phyloP scores from a whole-genome alignment of 2,113 vertebrate species.

The Grammatotria lemairii region DNA sequence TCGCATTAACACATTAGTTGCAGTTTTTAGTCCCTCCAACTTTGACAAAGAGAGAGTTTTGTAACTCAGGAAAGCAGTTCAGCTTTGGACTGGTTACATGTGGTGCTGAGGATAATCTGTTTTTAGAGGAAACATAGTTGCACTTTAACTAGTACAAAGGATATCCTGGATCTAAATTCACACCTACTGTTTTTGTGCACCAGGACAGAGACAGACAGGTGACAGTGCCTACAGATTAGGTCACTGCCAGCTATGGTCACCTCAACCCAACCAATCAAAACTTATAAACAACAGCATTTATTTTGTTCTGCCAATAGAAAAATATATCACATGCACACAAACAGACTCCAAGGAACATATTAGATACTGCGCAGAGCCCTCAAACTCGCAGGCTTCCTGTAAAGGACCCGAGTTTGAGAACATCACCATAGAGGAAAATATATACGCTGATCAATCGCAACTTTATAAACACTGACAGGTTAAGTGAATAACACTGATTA shows the following conservation, averaged over 20 bases:
- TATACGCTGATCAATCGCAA: not conserved
- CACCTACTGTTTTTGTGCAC: not conserved
- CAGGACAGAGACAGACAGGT: not conserved
- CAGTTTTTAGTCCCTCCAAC: not conserved
- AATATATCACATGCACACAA: not conserved
- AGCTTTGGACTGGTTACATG: not conserved
- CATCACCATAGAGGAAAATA: not conserved
- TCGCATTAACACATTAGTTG: not conserved
- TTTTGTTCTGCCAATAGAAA: not conserved
- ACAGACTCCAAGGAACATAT: fast-evolving
- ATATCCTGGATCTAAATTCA: not conserved
- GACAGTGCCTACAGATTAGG: not conserved
- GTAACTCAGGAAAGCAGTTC: not conserved
- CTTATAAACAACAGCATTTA: not conserved
- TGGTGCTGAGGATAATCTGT: not conserved
- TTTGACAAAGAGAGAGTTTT: not conserved
- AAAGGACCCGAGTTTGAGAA: not conserved
- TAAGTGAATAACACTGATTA: not conserved
- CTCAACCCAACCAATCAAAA: not conserved
- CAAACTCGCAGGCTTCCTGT: not conserved
- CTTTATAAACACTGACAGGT: not conserved
- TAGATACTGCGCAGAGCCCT: fast-evolving
- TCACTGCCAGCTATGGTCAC: not conserved
- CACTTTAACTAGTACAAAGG: not conserved
- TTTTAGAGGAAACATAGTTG: not conserved